Evolutionary conservation across 1,140 invertebrate genomes (phyloP).

Genomic region (Popillia japonica): DNA sequence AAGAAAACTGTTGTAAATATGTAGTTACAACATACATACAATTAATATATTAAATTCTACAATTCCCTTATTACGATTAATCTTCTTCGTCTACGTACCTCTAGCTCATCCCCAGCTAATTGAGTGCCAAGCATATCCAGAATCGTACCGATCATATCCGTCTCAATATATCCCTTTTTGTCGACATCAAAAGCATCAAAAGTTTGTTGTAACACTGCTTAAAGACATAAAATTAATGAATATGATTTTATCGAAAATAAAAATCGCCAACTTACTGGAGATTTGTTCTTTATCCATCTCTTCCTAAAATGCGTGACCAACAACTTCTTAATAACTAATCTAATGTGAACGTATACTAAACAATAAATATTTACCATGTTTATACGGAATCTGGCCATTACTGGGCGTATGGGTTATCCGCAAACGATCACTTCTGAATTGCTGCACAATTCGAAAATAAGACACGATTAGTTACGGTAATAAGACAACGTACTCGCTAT

Average conservation of each 20-base stretch:
- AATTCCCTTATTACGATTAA: too few relatives aligned
- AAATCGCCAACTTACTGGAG: conserved; percentile 63
- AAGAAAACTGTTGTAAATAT: too few relatives aligned
- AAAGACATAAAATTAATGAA: conserved; percentile 30
- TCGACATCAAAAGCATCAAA: conserved; percentile 84
- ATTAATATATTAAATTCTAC: too few relatives aligned
- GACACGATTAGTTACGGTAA: neutral
- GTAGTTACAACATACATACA: too few relatives aligned
- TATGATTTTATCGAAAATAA: conserved; percentile 6
- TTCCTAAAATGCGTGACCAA: conserved; percentile 61
- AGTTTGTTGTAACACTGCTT: conserved; percentile 75
- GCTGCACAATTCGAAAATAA: neutral
- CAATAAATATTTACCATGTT: neutral
- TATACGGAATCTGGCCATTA: conserved; percentile 17
- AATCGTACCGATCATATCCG: conserved; percentile 78
- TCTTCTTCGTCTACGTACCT: conserved; percentile 58
- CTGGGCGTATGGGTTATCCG: neutral
- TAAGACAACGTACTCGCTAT: conserved; percentile 7
- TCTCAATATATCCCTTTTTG: conserved; percentile 76
- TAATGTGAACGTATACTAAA: neutral
- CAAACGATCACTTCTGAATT: neutral
- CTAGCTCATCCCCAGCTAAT: conserved; percentile 71
- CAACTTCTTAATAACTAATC: neutral
- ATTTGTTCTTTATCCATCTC: conserved; percentile 73
- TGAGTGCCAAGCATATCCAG: conserved; percentile 80